Base-by-base conservation (phyloP, 92 coral and sea anemone species). In the Isaurus tuberculatus region DNA sequence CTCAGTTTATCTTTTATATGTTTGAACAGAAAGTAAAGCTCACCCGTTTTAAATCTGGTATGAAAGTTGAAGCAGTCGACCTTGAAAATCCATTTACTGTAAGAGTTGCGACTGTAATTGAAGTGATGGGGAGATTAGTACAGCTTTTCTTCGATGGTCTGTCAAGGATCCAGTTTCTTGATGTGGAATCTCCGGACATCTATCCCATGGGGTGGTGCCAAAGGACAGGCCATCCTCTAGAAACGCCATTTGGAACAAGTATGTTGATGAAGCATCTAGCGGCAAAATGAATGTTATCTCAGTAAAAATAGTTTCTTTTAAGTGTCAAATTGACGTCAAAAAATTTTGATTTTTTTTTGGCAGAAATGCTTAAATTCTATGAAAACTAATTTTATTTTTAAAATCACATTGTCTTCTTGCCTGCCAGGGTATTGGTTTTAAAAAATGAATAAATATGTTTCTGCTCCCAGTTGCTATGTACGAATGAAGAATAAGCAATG, bases 201-300 rank as follows among this genome's bases (percentile, higher is more conserved):
- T 94, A 92, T 77, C 97, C 98, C 2, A 73, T 96, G 46, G 98
- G 99, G 10, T 94, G 99, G 99, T 94, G 98, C 58, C 91, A 91
- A 27, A 90, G 94, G 29, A 94, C 99, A 11, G 98, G 93, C 15
- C 99, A 97, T 58, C 91, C 94, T 5, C 90, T 97, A 11, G 90
- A 84, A 31, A 86, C 99, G 2, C 97, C 95, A 5, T 94, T 90
- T 90, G 99, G 99, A 63, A 75, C 83, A 86, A 90, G 99, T 94
- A 89, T 88, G 98, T 92, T 46, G 43, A 42, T 63, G 63, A 40
- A 7, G 11, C 46, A 40, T 13, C 46, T 40, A 40, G 11, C 7
- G 46, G 7, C 7, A 40, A 40, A 40, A 13, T 40, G 46, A 13
- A 40, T 6, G 46, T 4, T 40, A 40, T 40, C 46, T 40, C 0